Conservation (phyloP, 2,888 invertebrate genomes). For the Xiphydria camelus region DNA sequence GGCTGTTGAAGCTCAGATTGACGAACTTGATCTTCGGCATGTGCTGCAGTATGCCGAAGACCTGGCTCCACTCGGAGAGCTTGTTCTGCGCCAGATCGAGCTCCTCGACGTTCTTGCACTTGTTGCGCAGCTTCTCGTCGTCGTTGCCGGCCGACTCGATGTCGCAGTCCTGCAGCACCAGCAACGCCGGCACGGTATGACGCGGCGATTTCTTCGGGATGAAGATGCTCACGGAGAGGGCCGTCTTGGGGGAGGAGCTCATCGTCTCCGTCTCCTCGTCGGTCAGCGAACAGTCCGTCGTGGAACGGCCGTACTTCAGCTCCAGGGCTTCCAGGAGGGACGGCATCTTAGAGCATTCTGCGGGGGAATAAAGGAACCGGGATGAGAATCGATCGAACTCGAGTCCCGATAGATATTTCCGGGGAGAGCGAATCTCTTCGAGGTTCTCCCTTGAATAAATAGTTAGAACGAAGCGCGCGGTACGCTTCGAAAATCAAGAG, state of each 20-base stretch:
- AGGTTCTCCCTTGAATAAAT: no score
- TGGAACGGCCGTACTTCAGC: slow-evolving; percentile 74
- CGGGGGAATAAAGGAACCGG: neutral
- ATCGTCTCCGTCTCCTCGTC: slow-evolving; percentile 63
- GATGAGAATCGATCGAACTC: no score
- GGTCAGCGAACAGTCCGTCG: slow-evolving; percentile 63
- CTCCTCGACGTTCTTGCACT: slow-evolving; percentile 89
- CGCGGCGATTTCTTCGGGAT: slow-evolving; percentile 82
- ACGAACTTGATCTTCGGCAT: slow-evolving; percentile 89
- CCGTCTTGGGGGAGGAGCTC: slow-evolving; percentile 59
- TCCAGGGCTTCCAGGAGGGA: slow-evolving; percentile 88
- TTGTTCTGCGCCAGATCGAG: slow-evolving; percentile 93
- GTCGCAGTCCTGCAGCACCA: slow-evolving; percentile 89
- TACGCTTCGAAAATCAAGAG: no score
- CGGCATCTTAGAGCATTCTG: slow-evolving; percentile 67
- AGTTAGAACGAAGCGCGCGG: no score
- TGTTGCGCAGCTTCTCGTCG: slow-evolving; percentile 72
- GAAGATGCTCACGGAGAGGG: slow-evolving; percentile 79
- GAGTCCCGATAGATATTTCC: no score
- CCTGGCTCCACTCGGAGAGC: slow-evolving; percentile 85
- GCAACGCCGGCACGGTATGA: slow-evolving; percentile 75
- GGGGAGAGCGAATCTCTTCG: no score
- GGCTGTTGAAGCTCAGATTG: slow-evolving; percentile 87
- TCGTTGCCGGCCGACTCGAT: slow-evolving; percentile 88
- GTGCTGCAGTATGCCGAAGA: slow-evolving; percentile 83